Conservation (phyloP, 2,888 invertebrate genomes). For the Hyalella azteca region DNA sequence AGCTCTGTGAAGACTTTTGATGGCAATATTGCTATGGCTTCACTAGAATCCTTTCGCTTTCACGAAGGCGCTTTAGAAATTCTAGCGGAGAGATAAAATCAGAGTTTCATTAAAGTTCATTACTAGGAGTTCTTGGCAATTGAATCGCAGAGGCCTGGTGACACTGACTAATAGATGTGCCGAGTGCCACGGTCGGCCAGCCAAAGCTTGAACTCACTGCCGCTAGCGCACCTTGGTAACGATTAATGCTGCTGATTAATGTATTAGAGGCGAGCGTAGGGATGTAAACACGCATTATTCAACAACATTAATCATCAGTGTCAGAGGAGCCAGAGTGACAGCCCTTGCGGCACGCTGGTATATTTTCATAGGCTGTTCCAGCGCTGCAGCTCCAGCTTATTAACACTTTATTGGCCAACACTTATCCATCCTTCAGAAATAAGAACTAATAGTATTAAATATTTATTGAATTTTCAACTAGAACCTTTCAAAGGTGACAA, state of each 20-base stretch:
- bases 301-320: conserved; percentile 2
- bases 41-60: conserved; percentile 15
- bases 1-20: too few relatives aligned
- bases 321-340: neutral
- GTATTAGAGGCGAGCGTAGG: conserved; percentile 26
- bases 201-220: neutral
- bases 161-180: conserved; percentile 9
- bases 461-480: too few relatives aligned
- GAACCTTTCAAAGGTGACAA: too few relatives aligned
- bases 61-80: neutral
- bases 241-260: conserved; percentile 34
- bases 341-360: neutral
- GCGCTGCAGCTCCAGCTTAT: too few relatives aligned
- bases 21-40: neutral
- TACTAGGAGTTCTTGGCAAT: conserved; percentile 15
- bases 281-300: conserved; percentile 35
- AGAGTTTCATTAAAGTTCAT: conserved; percentile 36
- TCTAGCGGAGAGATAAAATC: conserved; percentile 23
- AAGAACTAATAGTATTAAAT: too few relatives aligned
- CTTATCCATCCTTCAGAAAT: too few relatives aligned
- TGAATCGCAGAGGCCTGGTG: neutral
- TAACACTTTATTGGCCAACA: too few relatives aligned
- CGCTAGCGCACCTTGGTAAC: neutral
- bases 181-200: neutral
- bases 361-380: too few relatives aligned